A percentile compares a stretch with the other conserved stretches of the same genome.
These are phyloP conservation scores for Numida meleagris DNA, from an alignment of 2,113 vertebrate species.

Conservation along the genomic window DNA sequence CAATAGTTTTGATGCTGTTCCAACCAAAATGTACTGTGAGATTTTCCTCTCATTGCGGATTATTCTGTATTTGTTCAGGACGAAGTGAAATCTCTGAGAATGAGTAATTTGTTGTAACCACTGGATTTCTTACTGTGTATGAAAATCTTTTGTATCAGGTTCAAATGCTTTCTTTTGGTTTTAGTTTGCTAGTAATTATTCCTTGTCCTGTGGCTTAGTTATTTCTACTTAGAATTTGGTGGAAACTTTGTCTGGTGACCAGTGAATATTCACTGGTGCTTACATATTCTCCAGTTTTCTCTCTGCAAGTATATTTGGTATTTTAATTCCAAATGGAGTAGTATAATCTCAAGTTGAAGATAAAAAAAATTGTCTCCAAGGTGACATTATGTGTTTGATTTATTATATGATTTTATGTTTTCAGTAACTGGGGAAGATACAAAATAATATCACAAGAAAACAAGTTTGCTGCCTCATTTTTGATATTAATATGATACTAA, in stretches of 20 bases:
- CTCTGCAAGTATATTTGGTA: neutral
- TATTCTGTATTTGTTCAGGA: conserved; percentile 7
- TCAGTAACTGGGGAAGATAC: neutral
- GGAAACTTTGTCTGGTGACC: neutral
- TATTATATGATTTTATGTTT: neutral
- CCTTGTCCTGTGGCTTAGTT: neutral
- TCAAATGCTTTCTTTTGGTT: neutral
- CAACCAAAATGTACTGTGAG: neutral
- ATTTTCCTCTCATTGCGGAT: neutral
- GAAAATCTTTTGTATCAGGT: conserved; percentile 6
- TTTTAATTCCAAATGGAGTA: neutral
- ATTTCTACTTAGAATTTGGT: neutral
- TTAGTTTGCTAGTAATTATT: neutral
- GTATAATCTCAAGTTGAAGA: neutral
- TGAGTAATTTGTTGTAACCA: conserved; percentile 32
- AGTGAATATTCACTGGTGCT: neutral
- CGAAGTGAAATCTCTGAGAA: neutral
- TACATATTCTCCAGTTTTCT: neutral
- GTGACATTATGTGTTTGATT: neutral
- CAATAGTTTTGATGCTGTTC: neutral
- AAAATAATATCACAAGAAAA: neutral
- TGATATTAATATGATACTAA: neutral
- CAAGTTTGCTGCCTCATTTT: neutral
- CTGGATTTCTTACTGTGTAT: neutral
- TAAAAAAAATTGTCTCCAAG: neutral